A percentile compares a stretch with the other conserved stretches of the same genome.
These are phyloP conservation scores for Hippocampus barbouri DNA, from an alignment of 2,113 vertebrate genomes.

Conservation along the genomic window DNA sequence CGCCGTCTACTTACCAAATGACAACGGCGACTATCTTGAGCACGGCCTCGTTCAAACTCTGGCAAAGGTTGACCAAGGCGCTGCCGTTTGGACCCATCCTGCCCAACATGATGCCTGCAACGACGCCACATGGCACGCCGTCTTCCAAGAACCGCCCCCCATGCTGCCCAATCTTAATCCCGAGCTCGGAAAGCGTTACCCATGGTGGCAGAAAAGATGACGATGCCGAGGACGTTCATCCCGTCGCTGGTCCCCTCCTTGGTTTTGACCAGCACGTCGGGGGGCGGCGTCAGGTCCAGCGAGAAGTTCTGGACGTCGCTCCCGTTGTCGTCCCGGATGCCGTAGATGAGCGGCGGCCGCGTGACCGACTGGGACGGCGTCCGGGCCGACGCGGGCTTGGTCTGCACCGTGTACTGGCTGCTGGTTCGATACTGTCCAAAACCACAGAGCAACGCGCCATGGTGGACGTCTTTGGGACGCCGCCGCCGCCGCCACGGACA, in stretches of 20 bases:
- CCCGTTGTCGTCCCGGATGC: constrained; percentile 87
- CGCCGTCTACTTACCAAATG: constrained; percentile 78
- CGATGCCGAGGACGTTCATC: constrained; percentile 96
- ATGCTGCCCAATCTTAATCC: no score
- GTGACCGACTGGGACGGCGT: constrained; percentile 71
- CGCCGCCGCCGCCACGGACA: not conserved
- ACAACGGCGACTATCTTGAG: constrained; percentile 94
- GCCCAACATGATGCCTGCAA: constrained; percentile 91
- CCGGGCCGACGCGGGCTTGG: constrained; percentile 62
- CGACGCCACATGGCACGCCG: not conserved
- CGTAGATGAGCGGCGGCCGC: constrained; percentile 79
- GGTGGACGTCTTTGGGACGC: no score
- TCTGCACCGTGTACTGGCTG: constrained; percentile 78
- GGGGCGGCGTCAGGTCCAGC: constrained; percentile 89
- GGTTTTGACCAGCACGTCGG: constrained; percentile 84
- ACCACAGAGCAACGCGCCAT: not conserved
- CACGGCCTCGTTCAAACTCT: constrained; percentile 93
- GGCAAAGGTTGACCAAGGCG: constrained; percentile 94
- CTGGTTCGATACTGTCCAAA: constrained; percentile 87
- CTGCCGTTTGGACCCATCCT: constrained; percentile 91
- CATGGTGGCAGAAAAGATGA: constrained; percentile 97
- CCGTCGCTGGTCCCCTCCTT: constrained; percentile 89
- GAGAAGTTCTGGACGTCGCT: constrained; percentile 87
- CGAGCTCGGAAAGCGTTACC: constrained; percentile 64
- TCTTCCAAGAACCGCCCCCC: no score